Evolutionary conservation across 2,797 vertebrate species (phyloP), one percentile per base, ranked within the genome.

Genomic region (Oreortyx pictus): DNA sequence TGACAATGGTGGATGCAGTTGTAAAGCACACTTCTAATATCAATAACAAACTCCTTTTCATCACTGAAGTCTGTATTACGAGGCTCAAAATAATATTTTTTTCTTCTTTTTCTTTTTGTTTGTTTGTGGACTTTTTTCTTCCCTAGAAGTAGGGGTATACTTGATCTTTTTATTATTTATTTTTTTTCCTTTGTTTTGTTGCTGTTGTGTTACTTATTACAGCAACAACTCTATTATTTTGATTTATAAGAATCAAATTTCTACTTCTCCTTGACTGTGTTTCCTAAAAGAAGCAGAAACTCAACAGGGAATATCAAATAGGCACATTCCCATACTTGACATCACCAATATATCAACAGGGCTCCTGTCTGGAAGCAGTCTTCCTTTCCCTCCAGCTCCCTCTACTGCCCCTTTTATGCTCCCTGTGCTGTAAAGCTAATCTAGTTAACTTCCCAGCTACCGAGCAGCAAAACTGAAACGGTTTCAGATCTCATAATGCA

Each of bases 341-440:
- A 16, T 83, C 33, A 70, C 35, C 43, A 64, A 60, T 47, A 2
- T 6, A 74, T 11, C 49, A 90, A 24, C 39, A 47, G 33, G 9
- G 61, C 39, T 83, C 75, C 61, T 3, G 0, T 14, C 12, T 65
- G 46, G 29, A 82, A 91, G 37, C 5, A 50, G 9, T 15, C 87
- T 91, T 90, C 50, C 82, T 89, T 92, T 95, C 54, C 84, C 62
- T 86, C 39, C 75, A 64, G 84, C 93, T 87, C 90, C 93, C 93
- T 86, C 95, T 96, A 57, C 73, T 52, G 93, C 75, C 56, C 23
- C 25, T 66, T 66, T 46, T 16, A 68, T 54, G 12, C 25, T 16
- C 11, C n/a, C 29, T 5, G 23, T 49, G 24, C 9, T 79, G 68
- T 61, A 22, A 76, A 29, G 15, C 1, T 12, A 59, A 17, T 7